These are phyloP conservation scores for Empis livida DNA, from an alignment of 2,888 invertebrate species.

Conservation along the genomic window DNA sequence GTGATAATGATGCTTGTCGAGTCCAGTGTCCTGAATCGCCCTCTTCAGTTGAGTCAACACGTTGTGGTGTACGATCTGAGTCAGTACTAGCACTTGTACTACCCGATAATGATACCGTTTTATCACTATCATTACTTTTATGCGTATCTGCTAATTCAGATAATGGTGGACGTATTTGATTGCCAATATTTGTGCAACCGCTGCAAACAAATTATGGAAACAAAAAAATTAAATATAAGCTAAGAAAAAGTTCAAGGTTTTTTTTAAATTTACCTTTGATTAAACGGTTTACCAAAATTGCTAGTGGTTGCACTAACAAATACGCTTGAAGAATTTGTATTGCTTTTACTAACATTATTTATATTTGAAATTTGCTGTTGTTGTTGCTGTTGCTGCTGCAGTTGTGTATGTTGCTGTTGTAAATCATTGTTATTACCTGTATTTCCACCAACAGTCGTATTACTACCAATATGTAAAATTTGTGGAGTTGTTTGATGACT, in stretches of 20 bases:
- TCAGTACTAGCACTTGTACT: conserved; percentile 57
- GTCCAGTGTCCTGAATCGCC: conserved; percentile 60
- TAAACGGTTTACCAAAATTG: no score
- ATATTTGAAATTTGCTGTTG: conserved; percentile 1
- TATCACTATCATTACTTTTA: conserved; percentile 53
- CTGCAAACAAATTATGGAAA: background rate
- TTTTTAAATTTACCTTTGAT: no score
- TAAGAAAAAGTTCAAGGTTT: no score
- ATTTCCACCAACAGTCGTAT: conserved; percentile 9
- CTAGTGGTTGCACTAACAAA: conserved; percentile 16
- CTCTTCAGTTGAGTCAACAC: conserved; percentile 68
- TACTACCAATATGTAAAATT: conserved; percentile 7
- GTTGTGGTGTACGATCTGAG: conserved; percentile 66
- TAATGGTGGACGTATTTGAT: conserved; percentile 21
- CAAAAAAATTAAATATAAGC: no score
- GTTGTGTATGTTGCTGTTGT: no score
- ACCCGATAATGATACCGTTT: conserved; percentile 58
- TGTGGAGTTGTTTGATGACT: conserved; percentile 12
- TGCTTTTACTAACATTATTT: conserved; percentile 5
- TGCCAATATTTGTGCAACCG: conserved; percentile 8
- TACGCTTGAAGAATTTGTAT: conserved; percentile 11
- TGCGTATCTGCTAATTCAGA: conserved; percentile 39
- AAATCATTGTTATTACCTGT: background rate
- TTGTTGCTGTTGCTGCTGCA: conserved; percentile 7
- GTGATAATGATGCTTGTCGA: conserved; percentile 71